Evolutionary conservation across 2,888 invertebrate genomes (phyloP).

Genomic region (Harpagoxenus sublaevis): DNA sequence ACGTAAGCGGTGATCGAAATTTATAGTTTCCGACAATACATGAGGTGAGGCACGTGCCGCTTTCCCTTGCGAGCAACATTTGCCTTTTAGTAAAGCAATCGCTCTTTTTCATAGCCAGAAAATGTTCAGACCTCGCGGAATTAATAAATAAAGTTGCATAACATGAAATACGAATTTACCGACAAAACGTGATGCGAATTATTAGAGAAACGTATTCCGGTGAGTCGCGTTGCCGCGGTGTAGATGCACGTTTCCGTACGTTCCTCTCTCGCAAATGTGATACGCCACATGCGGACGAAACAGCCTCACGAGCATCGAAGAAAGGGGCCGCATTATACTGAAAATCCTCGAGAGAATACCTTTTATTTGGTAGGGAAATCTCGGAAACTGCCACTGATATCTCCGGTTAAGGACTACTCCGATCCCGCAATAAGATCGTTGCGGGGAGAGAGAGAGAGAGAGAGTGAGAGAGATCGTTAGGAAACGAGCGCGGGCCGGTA

Average conservation of each 20-base stretch:
- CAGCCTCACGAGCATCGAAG: conserved; percentile 20
- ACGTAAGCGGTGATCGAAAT: background rate
- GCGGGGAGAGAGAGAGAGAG: background rate
- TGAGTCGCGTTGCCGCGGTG: background rate
- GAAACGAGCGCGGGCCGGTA: conserved; percentile 16
- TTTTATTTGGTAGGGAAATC: conserved; percentile 69
- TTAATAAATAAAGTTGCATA: conserved; percentile 28
- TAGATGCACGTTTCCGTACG: conserved; percentile 2
- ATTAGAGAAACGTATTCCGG: background rate
- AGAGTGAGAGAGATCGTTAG: background rate
- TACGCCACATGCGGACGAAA: conserved; percentile 30
- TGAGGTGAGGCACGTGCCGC: background rate
- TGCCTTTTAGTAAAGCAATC: background rate
- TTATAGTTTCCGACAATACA: background rate
- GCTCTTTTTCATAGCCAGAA: background rate
- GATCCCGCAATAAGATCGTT: conserved; percentile 72
- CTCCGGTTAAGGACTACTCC: conserved; percentile 58
- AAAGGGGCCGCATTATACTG: conserved; percentile 35
- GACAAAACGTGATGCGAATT: conserved; percentile 38
- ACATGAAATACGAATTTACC: conserved; percentile 33
- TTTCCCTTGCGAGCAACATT: background rate
- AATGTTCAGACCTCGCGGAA: background rate
- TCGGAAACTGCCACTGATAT: conserved; percentile 58
- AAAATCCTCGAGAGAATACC: conserved; percentile 28
- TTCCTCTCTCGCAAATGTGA: background rate